These are phyloP conservation scores for Eunapius fragilis DNA, from an alignment of 37 sponge, comb jelly and placozoan genomes.

Conservation along the genomic window DNA sequence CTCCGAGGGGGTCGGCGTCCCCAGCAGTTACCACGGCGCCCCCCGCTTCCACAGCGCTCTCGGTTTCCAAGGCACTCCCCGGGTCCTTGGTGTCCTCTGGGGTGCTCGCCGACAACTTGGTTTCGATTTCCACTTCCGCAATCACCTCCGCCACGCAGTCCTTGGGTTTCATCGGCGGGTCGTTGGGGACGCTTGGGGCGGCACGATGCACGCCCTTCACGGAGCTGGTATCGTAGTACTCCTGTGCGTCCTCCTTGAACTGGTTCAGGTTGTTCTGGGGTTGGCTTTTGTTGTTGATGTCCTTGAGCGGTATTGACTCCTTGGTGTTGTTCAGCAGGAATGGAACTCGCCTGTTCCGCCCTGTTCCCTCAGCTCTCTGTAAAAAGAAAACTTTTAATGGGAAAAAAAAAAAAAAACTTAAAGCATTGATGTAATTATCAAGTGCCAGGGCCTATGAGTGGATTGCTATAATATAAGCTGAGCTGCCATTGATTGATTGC, in stretches of 20 bases:
- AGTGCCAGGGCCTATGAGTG: too few relatives aligned
- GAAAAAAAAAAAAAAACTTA: background rate
- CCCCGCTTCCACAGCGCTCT: too few relatives aligned
- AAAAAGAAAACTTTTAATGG: background rate
- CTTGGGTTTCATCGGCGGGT: background rate
- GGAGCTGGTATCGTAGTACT: background rate
- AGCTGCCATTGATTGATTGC: too few relatives aligned
- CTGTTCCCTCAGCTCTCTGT: background rate
- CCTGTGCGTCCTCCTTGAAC: background rate
- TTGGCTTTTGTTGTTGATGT: background rate
- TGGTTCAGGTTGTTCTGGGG: background rate
- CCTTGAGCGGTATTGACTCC: background rate
- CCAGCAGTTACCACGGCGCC: too few relatives aligned
- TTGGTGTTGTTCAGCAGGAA: background rate
- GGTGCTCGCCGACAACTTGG: background rate
- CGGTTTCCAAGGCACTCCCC: too few relatives aligned
- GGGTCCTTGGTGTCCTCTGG: too few relatives aligned
- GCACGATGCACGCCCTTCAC: background rate
- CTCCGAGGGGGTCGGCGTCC: too few relatives aligned
- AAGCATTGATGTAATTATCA: too few relatives aligned
- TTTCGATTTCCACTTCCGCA: background rate
- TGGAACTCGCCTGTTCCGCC: background rate
- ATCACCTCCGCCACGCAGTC: background rate
- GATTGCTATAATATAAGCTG: too few relatives aligned
- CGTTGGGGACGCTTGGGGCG: background rate